A percentile compares a stretch with the other conserved stretches of the same genome.
Evolutionary conservation across 2,888 invertebrate species (phyloP).

Genomic region (Chymomyza amoena): DNA sequence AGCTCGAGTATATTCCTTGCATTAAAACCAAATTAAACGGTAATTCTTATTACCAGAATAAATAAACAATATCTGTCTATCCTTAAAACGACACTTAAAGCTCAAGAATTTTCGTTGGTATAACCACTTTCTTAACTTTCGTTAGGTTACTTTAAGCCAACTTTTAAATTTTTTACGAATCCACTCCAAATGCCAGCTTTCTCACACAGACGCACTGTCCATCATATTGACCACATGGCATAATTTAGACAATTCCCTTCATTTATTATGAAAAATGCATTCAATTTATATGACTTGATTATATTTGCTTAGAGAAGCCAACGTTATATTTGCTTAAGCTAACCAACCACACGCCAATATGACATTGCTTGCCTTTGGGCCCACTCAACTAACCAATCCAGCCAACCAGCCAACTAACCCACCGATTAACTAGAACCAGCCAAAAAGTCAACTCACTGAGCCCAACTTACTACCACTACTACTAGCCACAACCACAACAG

Average conservation of each 20-base stretch:
- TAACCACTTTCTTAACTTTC: too few relatives aligned
- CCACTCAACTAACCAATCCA: slow-evolving; percentile 1
- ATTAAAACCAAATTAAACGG: too few relatives aligned
- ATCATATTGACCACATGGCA: slow-evolving; percentile 41
- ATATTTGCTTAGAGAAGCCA: slow-evolving; percentile 50
- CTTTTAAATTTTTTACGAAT: too few relatives aligned
- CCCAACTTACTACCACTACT: slow-evolving; percentile 5
- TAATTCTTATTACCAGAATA: too few relatives aligned
- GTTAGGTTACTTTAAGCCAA: too few relatives aligned
- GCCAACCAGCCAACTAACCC: neutral
- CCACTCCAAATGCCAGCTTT: too few relatives aligned
- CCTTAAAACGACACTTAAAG: too few relatives aligned
- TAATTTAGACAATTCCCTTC: slow-evolving; percentile 70
- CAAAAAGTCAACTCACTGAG: slow-evolving; percentile 22
- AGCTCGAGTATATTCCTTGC: too few relatives aligned
- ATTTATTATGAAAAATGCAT: slow-evolving; percentile 69
- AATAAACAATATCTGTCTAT: too few relatives aligned
- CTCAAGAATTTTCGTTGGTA: too few relatives aligned
- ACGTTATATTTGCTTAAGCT: slow-evolving; percentile 55
- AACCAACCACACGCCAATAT: slow-evolving; percentile 35
- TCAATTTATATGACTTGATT: slow-evolving; percentile 72
- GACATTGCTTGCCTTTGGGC: slow-evolving; percentile 24
- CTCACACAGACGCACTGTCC: neutral
- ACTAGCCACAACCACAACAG: slow-evolving; percentile 32
- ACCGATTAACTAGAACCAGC: neutral